These are phyloP conservation scores for Seriola quinqueradiata DNA, from an alignment of 2,113 vertebrate species.

Conservation along the genomic window DNA sequence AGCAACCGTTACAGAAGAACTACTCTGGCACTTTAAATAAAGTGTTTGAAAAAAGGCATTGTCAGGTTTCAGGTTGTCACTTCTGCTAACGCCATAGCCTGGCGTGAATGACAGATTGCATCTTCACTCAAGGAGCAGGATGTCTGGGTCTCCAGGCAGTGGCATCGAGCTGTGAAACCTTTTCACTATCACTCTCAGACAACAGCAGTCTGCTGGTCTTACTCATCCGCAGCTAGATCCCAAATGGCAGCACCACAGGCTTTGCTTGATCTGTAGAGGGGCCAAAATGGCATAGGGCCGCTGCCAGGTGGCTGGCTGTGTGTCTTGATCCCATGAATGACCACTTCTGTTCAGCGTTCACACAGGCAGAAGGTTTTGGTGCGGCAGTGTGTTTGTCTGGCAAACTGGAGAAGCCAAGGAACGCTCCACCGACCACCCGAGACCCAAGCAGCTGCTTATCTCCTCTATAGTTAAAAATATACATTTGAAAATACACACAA, in stretches of 20 bases:
- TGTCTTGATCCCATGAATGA: constrained; percentile 20
- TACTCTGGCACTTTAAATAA: background rate
- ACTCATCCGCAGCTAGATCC: constrained; percentile 22
- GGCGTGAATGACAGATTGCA: constrained; percentile 19
- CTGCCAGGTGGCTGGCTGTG: constrained; percentile 24
- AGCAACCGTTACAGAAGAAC: background rate
- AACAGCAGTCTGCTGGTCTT: constrained; percentile 41
- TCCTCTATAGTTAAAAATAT: too few species aligned
- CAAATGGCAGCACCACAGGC: constrained; percentile 35
- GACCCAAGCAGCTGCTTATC: too few species aligned
- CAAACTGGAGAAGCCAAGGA: too few species aligned
- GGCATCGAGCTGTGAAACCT: constrained; percentile 40
- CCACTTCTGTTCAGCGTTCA: background rate
- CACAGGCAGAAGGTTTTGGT: background rate
- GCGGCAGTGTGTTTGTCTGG: background rate
- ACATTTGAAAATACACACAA: too few species aligned
- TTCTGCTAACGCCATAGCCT: background rate
- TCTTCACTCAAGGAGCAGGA: background rate
- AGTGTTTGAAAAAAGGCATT: background rate
- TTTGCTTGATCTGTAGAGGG: background rate
- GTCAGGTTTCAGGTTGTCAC: constrained; percentile 8
- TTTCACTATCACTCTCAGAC: constrained; percentile 52
- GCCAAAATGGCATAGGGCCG: constrained; percentile 12
- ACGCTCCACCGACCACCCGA: too few species aligned
- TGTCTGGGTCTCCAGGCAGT: background rate